phyloP scores from a whole-genome alignment of 1,140 invertebrate species.

The Adoxophyes honmai region DNA sequence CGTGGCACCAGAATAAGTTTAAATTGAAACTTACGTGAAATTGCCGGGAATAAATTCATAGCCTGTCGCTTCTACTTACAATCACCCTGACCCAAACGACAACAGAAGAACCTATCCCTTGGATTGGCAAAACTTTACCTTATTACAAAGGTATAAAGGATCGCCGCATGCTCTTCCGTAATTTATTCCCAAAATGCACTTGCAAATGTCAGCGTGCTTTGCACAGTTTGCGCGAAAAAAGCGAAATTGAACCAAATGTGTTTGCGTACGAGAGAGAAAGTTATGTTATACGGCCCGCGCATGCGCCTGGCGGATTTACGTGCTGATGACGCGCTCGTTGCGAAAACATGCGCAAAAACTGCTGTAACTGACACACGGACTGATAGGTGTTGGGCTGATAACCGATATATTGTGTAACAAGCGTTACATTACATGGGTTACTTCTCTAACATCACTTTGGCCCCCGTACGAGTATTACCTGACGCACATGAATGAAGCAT shows the following conservation, averaged over 20 bases:
- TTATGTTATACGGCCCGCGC: conserved; percentile 28
- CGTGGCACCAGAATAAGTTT: too few relatives aligned
- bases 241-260: conserved; percentile 43
- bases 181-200: too few relatives aligned
- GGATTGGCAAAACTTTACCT: too few relatives aligned
- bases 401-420: neutral
- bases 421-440: neutral
- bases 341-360: conserved; percentile 30
- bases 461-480: neutral
- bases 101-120: too few relatives aligned
- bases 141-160: too few relatives aligned
- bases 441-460: neutral
- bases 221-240: conserved; percentile 24
- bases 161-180: too few relatives aligned
- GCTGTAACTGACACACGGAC: neutral
- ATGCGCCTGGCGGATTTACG: conserved; percentile 32
- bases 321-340: conserved; percentile 34
- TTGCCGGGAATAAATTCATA: too few relatives aligned
- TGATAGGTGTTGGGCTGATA: conserved; percentile 1
- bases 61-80: too few relatives aligned
- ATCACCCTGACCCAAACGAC: too few relatives aligned
- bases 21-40: too few relatives aligned
- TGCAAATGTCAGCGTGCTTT: too few relatives aligned
- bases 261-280: conserved; percentile 43
- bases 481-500: neutral